Base-by-base conservation (phyloP, 2,888 invertebrate genomes). In the Sialis lutaria region DNA sequence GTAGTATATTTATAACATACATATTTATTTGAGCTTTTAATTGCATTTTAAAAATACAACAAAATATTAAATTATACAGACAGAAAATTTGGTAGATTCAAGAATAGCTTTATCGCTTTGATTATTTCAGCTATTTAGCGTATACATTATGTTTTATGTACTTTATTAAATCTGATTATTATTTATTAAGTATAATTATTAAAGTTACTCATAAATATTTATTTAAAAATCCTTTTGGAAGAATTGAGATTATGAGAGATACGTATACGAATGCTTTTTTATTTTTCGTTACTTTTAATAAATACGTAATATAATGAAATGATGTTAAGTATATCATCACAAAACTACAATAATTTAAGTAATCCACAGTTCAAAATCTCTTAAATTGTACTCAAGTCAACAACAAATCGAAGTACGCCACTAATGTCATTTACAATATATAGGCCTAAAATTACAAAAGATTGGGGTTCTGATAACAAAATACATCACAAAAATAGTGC, bases 21-120 rank as follows among this genome's bases (percentile, higher is more conserved):
- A 77, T 80, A 81, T 81, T 81, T 80, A 81, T 81, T 81, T 82
- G 80, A 81, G 81, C 80, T 77, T 81, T 72, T 79, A 78, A 79
- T 80, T 80, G 80, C 80, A 78, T 79, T 80, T 52, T 75, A 78
- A 79, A 80, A 79, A 76, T 81, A 81, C 80, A 81, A 81, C 79
- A 79, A 80, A 80, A 79, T 79, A 79, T 77, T 78, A 79, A 79
- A 80, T 79, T 79, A 76, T 76, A 75, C 77, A 72, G 47, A 47
- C 47, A 47, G 57, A 62, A 55, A 75, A 75, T 77, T 75, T 79
- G 77, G 78, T 77, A 78, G 78, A 76, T 76, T 79, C 75, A 79
- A 78, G 75, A 70, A 73, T 75, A 75, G 75, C 75, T 75, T 75
- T 13, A 30, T 62, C 65, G 69, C 67, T 62, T 70, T 71, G 72